Evolutionary conservation across 1,140 invertebrate species (phyloP).

Genomic region (Sesamia nonagrioides): DNA sequence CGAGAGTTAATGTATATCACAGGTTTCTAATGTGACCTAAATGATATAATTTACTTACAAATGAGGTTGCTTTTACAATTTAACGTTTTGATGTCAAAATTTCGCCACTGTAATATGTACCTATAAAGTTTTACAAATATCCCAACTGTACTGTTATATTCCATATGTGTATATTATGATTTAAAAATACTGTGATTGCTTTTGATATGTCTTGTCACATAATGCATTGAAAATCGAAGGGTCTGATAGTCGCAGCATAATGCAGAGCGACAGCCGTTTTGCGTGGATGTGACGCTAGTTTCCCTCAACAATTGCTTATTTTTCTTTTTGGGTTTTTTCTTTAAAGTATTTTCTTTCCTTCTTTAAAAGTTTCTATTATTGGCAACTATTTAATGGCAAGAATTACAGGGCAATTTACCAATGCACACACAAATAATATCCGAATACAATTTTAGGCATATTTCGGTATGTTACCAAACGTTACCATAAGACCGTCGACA

Average conservation of each 20-base stretch:
- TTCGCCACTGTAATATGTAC: not conserved
- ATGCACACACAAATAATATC: slow-evolving; percentile 80
- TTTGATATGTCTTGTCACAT: slow-evolving; percentile 83
- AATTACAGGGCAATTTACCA: slow-evolving; percentile 72
- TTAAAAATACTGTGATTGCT: slow-evolving; percentile 69
- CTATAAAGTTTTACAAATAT: slow-evolving; percentile 29
- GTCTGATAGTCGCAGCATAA: too few relatives aligned
- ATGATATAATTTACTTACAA: slow-evolving; percentile 72
- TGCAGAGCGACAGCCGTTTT: too few relatives aligned
- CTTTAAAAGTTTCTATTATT: slow-evolving; percentile 49
- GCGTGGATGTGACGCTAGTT: too few relatives aligned
- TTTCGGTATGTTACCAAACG: slow-evolving; percentile 67
- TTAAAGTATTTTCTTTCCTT: too few relatives aligned
- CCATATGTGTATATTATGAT: slow-evolving; percentile 31
- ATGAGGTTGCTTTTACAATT: slow-evolving; percentile 49
- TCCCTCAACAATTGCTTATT: too few relatives aligned
- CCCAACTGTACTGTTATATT: slow-evolving; percentile 26
- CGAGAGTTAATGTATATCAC: slow-evolving; percentile 85
- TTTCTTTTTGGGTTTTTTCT: too few relatives aligned
- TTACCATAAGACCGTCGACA: slow-evolving; percentile 82
- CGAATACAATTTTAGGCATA: slow-evolving; percentile 80
- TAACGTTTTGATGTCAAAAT: slow-evolving; percentile 54
- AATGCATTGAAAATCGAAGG: slow-evolving; percentile 60
- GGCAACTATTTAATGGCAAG: slow-evolving; percentile 77
- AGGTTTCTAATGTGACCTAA: slow-evolving; percentile 84